Evolutionary conservation across 2,797 vertebrate species (phyloP), one percentile per base, ranked within the genome.

Genomic region (Discoglossus pictus): DNA sequence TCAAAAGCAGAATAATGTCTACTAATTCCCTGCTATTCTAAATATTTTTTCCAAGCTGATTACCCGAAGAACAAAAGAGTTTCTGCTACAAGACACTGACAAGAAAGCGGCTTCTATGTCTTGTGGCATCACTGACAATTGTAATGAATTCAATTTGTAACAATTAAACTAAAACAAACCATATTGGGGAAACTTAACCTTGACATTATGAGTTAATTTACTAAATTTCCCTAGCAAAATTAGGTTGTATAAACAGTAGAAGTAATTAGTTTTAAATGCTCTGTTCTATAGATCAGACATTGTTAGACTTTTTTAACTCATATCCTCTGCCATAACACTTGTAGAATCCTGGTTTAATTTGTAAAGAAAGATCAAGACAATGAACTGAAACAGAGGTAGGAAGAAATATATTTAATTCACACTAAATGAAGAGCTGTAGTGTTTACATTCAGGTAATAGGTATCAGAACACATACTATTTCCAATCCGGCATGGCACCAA

Each of bases 71-170:
- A 71, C 42, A 64, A 71, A 64, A 44, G 52, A 44, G 44, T 48
- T 63, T 63, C 40, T 64, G 44, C 52, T 71, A 25, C 36, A 71
- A 64, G 68, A 71, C 53, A 58, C 42, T 55, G 67, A 70, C 51
- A 70, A 55, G 68, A 15, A 58, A 68, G 39, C 65, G 21, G 47
- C 27, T 64, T 64, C 68, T 43, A 55, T 64, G 60, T 63, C 60
- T 64, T 40, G 31, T 63, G 31, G 60, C 60, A 59, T 71, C 43
- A 64, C 52, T 71, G 68, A 71, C 68, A 64, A 71, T 64, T 71
- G 60, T 71, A 71, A 71, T 71, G 68, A 71, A 71, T 64, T 64
- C 53, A 64, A 71, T 71, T 71, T 71, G 68, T 64, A 71, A 56
- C 68, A 71, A 71, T 71, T 71, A 71, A 71, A 70, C 52, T 58